Evolutionary conservation across 2,797 vertebrate genomes (phyloP).

Genomic region (Myotis findleyi): DNA sequence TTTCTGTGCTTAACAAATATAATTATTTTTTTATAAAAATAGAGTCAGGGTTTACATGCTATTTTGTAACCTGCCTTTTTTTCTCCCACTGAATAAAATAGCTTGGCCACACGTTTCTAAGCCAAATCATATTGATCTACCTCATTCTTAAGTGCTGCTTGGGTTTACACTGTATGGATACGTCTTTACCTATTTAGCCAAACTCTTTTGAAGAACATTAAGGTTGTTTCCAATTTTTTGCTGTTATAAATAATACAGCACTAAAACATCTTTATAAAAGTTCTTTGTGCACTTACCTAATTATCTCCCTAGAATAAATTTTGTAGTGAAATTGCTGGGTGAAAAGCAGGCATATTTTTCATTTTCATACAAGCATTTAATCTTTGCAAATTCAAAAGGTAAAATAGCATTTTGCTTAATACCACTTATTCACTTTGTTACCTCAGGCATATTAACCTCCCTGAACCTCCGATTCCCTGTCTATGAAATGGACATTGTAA

Average conservation of each 20-base stretch:
- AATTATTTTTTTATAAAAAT: slow-evolving; percentile 39
- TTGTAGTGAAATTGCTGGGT: neutral
- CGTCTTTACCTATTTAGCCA: neutral
- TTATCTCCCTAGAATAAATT: slow-evolving; percentile 17
- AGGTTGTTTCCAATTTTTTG: neutral
- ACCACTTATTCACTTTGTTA: neutral
- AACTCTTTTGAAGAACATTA: slow-evolving; percentile 13
- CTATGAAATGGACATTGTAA: neutral
- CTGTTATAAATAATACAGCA: slow-evolving; percentile 21
- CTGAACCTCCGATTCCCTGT: neutral
- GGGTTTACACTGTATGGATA: neutral
- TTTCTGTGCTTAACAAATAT: slow-evolving; percentile 23
- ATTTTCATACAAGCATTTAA: slow-evolving; percentile 35
- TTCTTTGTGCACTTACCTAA: neutral
- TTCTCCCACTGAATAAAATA: neutral
- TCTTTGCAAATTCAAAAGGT: slow-evolving; percentile 36
- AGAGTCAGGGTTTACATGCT: neutral
- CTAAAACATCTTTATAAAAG: neutral
- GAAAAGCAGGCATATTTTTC: neutral
- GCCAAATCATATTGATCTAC: neutral
- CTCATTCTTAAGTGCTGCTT: neutral
- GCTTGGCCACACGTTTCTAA: neutral
- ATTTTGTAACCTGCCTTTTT: slow-evolving; percentile 28
- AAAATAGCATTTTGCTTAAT: slow-evolving; percentile 3
- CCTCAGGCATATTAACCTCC: neutral